Evolutionary conservation across 2,888 invertebrate species (phyloP), one percentile per base, ranked within the genome.

Genomic region (Euzophera pinguis): DNA sequence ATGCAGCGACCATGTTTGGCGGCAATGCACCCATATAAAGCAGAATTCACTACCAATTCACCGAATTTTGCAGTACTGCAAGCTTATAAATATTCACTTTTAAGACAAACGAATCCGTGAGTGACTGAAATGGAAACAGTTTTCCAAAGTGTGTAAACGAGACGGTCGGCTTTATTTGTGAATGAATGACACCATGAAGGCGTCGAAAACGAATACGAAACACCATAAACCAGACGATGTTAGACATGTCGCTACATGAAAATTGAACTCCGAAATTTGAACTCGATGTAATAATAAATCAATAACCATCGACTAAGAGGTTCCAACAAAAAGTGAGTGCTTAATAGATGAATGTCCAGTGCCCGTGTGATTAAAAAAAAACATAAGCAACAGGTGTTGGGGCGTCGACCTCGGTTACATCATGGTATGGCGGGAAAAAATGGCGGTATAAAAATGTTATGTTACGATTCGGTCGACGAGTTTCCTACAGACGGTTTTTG

Each of bases 381-480:
- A 65, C 64, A 65, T 66, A 73, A 77, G 73, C 75, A 77, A 77
- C 82, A 81, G 82, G 81, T 81, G 80, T 75, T 48, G 60, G 76
- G 67, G 57, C 75, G 59, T 56, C 57, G 73, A 74, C 65, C 76
- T 55, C 64, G 71, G 69, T 82, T 80, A 81, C 81, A 79, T 84
- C 81, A 84, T 72, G 74, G 69, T 81, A 84, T 72, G 74, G 69
- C 71, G 69, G 69, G 69, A 76, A 81, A 84, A 83, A 82, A 78
- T 65, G 65, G 56, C 68, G 67, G 68, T 63, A 71, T 58, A 73
- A 67, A n/a, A 72, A 71, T 69, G 63, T 59, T 57, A 57, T 64
- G 67, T 62, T 66, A 63, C 69, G 73, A 64, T 69, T 67, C 67
- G 69, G 71, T 74, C 67, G 71, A 67, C 66, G 69, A 62, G 65